Conservation (phyloP, 2,113 vertebrate species). For the Rhipidura dahli region DNA sequence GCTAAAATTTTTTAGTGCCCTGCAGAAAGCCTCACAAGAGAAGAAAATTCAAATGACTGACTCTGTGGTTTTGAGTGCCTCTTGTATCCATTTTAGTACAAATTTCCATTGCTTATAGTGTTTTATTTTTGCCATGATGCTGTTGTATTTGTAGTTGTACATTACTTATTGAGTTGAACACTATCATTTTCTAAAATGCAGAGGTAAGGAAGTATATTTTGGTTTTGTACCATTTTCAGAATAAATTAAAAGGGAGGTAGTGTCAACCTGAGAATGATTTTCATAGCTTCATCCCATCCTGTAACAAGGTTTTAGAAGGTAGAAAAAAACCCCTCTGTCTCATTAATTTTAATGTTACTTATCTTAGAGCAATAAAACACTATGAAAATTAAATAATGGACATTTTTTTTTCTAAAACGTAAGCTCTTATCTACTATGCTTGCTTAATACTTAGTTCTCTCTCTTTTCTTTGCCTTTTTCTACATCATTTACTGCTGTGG, state of each 20-base stretch:
- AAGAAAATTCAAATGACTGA: background rate
- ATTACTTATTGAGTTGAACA: conserved; percentile 69
- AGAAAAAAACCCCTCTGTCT: background rate
- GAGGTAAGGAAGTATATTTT: conserved; percentile 54
- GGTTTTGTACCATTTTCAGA: conserved; percentile 60
- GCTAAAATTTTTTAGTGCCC: conserved; percentile 36
- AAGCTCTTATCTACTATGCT: background rate
- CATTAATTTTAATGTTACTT: conserved; percentile 60
- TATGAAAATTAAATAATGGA: conserved; percentile 54
- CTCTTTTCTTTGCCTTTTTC: background rate
- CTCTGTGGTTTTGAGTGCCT: background rate
- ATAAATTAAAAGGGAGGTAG: conserved; percentile 51
- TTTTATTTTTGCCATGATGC: conserved; percentile 57
- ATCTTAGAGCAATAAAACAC: conserved; percentile 44
- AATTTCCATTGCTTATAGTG: conserved; percentile 46
- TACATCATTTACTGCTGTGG: background rate
- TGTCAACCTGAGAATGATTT: conserved; percentile 35
- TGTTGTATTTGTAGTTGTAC: conserved; percentile 56
- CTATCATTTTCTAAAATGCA: conserved; percentile 65
- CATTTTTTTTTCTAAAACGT: background rate
- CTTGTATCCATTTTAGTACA: conserved; percentile 29
- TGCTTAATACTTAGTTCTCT: background rate
- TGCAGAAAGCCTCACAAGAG: conserved; percentile 21
- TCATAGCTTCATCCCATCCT: conserved; percentile 8
- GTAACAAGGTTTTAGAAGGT: conserved; percentile 48